These are phyloP conservation scores for Callipepla californica DNA, from an alignment of 2,113 vertebrate species.

Conservation along the genomic window DNA sequence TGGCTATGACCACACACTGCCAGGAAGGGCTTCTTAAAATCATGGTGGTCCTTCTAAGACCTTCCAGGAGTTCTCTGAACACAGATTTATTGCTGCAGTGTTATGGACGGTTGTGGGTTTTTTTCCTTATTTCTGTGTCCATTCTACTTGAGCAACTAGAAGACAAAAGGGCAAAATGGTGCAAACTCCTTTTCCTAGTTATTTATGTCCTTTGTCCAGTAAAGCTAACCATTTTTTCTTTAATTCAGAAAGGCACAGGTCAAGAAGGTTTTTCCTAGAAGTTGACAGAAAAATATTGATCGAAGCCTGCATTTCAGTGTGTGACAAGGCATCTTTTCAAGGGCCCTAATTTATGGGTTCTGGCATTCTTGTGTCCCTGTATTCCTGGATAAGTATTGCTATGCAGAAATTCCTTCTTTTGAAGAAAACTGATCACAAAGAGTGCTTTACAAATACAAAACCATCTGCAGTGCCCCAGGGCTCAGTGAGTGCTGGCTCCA, in stretches of 20 bases:
- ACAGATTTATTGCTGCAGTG: not conserved
- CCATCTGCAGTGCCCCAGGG: accelerated
- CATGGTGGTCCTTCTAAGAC: not conserved
- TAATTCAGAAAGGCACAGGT: not conserved
- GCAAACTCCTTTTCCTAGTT: not conserved
- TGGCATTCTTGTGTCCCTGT: not conserved
- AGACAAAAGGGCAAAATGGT: not conserved
- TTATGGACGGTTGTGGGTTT: not conserved
- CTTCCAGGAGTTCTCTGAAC: not conserved
- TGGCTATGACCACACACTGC: not conserved
- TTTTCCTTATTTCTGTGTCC: not conserved
- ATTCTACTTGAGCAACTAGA: not conserved
- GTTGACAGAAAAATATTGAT: not conserved
- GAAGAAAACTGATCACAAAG: not conserved
- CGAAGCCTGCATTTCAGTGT: not conserved
- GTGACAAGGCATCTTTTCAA: not conserved
- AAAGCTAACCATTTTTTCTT: not conserved
- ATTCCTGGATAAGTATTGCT: not conserved
- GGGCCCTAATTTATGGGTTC: not conserved
- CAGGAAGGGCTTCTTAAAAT: not conserved
- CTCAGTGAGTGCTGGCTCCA: not conserved
- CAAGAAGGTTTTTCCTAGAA: not conserved
- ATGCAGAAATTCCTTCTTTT: not conserved
- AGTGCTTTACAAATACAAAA: not conserved
- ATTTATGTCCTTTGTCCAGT: not conserved